Evolutionary conservation across 2,113 vertebrate species (phyloP).

Genomic region (Pterocles burchelli): DNA sequence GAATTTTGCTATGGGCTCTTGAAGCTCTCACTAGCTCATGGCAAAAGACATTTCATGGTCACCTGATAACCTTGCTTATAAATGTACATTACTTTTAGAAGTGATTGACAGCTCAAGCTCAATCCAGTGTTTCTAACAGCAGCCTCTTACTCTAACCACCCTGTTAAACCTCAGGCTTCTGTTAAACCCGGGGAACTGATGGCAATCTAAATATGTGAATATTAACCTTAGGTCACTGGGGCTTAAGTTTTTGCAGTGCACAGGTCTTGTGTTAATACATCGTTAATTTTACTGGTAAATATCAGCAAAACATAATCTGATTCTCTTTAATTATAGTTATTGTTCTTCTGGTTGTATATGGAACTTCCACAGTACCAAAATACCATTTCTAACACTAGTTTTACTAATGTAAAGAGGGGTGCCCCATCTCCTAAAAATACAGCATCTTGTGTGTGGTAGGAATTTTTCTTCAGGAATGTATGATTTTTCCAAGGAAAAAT

Average conservation of each 20-base stretch:
- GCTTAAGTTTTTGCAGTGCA: not conserved
- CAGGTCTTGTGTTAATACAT: not conserved
- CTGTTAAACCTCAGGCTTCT: conserved; percentile 32
- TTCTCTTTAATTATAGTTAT: not conserved
- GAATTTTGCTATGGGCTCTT: not conserved
- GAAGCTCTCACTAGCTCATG: not conserved
- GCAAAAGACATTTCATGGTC: conserved; percentile 17
- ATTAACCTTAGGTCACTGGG: conserved; percentile 17
- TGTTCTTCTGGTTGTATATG: not conserved
- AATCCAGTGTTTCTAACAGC: not conserved
- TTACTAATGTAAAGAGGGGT: not conserved
- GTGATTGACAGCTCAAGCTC: not conserved
- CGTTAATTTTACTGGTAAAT: not conserved
- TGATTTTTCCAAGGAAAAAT: not conserved
- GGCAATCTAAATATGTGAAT: conserved; percentile 23
- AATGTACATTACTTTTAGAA: conserved; percentile 1
- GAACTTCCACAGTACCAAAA: not conserved
- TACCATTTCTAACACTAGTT: not conserved
- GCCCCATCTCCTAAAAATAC: not conserved
- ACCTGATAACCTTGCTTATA: conserved; percentile 42
- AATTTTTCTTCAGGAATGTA: not conserved
- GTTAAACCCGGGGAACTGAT: conserved; percentile 20
- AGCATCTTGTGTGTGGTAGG: not conserved
- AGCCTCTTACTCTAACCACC: not conserved
- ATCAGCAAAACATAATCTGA: not conserved